Evolutionary conservation across 2,797 vertebrate species (phyloP).

Genomic region (Eulemur mongoz): DNA sequence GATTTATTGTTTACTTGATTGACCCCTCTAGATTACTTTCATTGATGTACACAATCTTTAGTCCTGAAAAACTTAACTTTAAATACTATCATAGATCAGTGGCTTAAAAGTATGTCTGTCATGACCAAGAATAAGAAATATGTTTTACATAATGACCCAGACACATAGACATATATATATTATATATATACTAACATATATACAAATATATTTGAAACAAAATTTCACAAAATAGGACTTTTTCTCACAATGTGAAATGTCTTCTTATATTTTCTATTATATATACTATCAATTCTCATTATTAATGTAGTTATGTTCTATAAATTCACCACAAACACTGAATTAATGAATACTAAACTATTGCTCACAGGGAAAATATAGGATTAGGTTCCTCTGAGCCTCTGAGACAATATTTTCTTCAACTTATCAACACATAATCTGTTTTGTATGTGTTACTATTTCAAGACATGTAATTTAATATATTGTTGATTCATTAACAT

Average conservation of each 20-base stretch:
- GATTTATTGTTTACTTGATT: background rate
- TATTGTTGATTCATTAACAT: background rate
- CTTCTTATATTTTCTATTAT: background rate
- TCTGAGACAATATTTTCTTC: slow-evolving; percentile 16
- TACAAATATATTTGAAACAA: background rate
- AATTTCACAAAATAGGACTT: slow-evolving; percentile 2
- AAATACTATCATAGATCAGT: background rate
- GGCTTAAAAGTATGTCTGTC: background rate
- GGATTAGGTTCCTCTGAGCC: background rate
- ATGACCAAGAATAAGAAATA: background rate
- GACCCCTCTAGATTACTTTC: background rate
- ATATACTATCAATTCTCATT: background rate
- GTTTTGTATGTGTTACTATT: background rate
- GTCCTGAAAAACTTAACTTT: background rate
- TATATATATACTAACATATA: background rate
- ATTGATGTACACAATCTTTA: background rate
- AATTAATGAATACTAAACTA: background rate
- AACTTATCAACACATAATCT: background rate
- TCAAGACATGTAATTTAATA: background rate
- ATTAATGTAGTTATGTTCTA: background rate
- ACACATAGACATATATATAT: background rate
- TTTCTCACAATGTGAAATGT: background rate
- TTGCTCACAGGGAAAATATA: background rate
- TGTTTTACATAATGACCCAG: background rate
- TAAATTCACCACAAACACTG: background rate